Evolutionary conservation across 2,888 invertebrate genomes (phyloP), one percentile per base, ranked within the genome.

Genomic region (Electrophaes corylata): DNA sequence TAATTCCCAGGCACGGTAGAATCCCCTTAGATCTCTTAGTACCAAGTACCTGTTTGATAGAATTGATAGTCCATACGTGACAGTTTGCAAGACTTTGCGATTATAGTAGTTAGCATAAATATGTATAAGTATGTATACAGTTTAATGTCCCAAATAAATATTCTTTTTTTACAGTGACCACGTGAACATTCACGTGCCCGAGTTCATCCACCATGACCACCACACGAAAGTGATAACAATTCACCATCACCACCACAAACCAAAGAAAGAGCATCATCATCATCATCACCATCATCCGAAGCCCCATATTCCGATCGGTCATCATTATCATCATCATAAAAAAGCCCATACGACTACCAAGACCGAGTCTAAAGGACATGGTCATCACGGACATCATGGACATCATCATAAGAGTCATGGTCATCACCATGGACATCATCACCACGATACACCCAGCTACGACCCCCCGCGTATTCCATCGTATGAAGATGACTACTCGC

Each of bases 161-260:
- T 39, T 44, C 43, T 49, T 73, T 47, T 75, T 74, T 86, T 88
- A 55, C 88, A 94, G 94, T 70, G 87, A 93, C 48, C 93, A 94
- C 71, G 84, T 94, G 60, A 93, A 87, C 75, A 79, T 94, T 46
- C 88, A 93, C 73, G 88, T 94, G 6, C 94, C 94, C 14, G 92
- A 94, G 74, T 87, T 94, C 48, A 89, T 93, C 61, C 93, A 94
- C 41, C 93, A 93, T 61, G 92, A 93, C 45, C 87, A 92, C 60
- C 94, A 94, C 70, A 94, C 93, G 5, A 93, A 93, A 72, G 92
- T 93, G 50, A 88, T 94, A 41, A 93, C 92, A 11, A 88, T 94
- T 44, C 93, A 93, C 66, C 91, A 93, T 57, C 92, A 92, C 58
- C 88, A 92, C 46, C 86, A 88, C 45, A 85, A 88, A 57, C 89